These are phyloP conservation scores for Halictus quadricinctus DNA, from an alignment of 2,888 invertebrate genomes.

Conservation along the genomic window DNA sequence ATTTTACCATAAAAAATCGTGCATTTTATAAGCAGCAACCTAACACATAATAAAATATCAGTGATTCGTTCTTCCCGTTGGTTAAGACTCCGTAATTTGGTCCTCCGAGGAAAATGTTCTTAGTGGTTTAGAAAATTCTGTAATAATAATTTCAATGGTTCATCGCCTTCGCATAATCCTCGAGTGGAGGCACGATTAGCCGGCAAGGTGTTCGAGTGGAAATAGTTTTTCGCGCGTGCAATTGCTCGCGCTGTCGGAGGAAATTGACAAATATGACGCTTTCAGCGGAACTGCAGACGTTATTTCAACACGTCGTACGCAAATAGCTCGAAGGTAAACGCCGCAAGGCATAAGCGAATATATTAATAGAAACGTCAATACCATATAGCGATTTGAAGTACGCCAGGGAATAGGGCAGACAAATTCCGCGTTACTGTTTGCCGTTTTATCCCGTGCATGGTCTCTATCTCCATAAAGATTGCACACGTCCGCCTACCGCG, in stretches of 20 bases:
- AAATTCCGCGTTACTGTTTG: constrained; percentile 59
- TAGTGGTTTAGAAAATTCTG: no score
- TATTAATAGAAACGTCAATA: constrained; percentile 55
- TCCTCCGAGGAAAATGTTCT: no score
- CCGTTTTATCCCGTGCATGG: constrained; percentile 35
- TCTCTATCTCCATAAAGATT: constrained; percentile 66
- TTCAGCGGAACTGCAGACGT: constrained; percentile 13
- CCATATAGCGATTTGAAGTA: constrained; percentile 53
- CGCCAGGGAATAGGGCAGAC: constrained; percentile 30
- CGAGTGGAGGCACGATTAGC: neutral
- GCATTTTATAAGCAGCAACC: no score
- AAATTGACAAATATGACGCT: constrained; percentile 9
- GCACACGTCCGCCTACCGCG: constrained; percentile 43
- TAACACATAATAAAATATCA: no score
- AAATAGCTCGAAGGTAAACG: constrained; percentile 30
- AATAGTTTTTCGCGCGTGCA: neutral
- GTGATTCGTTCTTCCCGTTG: no score
- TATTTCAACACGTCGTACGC: constrained; percentile 38
- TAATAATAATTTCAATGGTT: neutral
- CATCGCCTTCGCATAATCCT: neutral
- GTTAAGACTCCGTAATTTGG: no score
- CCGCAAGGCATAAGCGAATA: constrained; percentile 14
- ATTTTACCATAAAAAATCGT: no score
- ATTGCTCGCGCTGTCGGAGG: neutral
- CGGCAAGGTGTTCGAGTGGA: neutral